phyloP scores from a whole-genome alignment of 2,113 vertebrate species.

The Phainopepla nitens region DNA sequence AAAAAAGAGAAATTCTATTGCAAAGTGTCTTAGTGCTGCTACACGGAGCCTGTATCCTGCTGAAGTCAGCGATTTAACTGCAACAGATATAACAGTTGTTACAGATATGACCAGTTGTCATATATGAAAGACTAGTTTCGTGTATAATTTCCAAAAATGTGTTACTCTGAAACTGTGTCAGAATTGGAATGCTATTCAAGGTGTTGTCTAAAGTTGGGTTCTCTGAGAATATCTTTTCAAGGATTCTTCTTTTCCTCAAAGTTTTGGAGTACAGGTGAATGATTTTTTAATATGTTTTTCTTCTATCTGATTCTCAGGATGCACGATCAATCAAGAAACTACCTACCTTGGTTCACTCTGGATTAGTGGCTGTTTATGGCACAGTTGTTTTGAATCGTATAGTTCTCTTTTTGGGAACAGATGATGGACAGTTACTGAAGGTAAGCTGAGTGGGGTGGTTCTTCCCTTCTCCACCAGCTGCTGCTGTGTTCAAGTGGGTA shows the following conservation, averaged over 20 bases:
- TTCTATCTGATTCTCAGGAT: constrained; percentile 60
- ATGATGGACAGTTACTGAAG: constrained; percentile 86
- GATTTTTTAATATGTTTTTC: constrained; percentile 14
- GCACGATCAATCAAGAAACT: constrained; percentile 56
- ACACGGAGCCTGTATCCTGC: neutral
- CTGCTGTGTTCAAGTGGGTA: neutral
- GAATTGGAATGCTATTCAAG: neutral
- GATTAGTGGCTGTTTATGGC: constrained; percentile 83
- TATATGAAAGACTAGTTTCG: neutral
- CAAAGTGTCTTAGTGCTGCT: neutral
- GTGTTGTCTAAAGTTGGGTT: neutral
- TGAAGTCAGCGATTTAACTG: neutral
- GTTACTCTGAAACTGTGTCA: neutral
- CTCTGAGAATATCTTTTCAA: neutral
- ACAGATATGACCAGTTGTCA: neutral
- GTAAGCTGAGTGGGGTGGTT: constrained; percentile 61
- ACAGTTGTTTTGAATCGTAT: constrained; percentile 74
- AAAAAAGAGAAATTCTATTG: neutral
- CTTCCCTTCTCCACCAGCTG: neutral
- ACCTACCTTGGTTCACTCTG: constrained; percentile 71
- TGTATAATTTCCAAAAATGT: neutral
- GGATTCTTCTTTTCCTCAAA: neutral
- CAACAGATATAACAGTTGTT: neutral
- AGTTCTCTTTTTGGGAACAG: constrained; percentile 85
- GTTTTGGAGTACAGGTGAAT: neutral